Evolutionary conservation across 2,888 invertebrate species (phyloP).

Genomic region (Ormia ochracea): DNA sequence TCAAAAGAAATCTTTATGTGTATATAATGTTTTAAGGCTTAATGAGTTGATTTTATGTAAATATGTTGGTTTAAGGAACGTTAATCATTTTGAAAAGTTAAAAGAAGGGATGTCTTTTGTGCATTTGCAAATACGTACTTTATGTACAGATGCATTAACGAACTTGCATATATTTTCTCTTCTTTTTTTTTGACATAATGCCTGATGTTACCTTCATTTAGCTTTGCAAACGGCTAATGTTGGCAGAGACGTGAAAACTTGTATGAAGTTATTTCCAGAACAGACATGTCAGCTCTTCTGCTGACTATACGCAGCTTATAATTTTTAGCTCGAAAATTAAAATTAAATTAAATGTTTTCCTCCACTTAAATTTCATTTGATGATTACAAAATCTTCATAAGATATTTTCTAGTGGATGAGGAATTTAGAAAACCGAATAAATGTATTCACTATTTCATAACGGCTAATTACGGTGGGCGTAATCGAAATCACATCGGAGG

Average conservation of each 20-base stretch:
- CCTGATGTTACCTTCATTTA: conserved; percentile 40
- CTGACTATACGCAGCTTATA: too few relatives aligned
- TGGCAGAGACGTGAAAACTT: conserved; percentile 16
- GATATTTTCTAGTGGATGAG: too few relatives aligned
- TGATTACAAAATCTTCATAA: too few relatives aligned
- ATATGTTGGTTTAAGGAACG: conserved; percentile 49
- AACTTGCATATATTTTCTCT: too few relatives aligned
- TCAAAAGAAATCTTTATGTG: conserved; percentile 15
- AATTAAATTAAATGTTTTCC: too few relatives aligned
- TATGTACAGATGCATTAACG: not conserved
- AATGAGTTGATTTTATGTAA: conserved; percentile 58
- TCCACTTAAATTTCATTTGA: too few relatives aligned
- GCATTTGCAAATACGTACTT: not conserved
- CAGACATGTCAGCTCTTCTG: not conserved
- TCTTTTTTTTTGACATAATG: conserved; percentile 27
- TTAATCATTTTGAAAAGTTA: conserved; percentile 50
- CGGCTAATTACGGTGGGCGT: too few relatives aligned
- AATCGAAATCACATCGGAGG: too few relatives aligned
- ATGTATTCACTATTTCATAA: too few relatives aligned
- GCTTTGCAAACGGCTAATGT: conserved; percentile 13
- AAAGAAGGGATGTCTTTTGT: not conserved
- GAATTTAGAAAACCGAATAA: too few relatives aligned
- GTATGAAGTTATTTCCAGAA: not conserved
- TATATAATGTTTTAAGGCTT: conserved; percentile 46
- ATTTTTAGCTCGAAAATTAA: too few relatives aligned